Evolutionary conservation across 2,797 vertebrate species (phyloP).

Genomic region (Lutjanus argentimaculatus): DNA sequence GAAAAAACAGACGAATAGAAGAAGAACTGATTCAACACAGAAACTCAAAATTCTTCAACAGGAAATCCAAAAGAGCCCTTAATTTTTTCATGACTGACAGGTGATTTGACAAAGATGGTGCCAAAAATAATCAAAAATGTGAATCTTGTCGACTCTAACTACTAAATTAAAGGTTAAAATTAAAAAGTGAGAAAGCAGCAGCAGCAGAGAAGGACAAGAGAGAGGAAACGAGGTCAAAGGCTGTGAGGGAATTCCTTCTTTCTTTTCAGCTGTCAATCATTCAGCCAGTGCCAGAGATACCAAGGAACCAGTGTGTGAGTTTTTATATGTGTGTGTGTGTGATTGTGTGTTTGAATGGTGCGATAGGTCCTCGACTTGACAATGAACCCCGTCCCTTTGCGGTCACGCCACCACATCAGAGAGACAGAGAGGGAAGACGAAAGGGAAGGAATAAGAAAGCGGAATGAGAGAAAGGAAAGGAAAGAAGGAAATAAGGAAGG

Average conservation of each 20-base stretch:
- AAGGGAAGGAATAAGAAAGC: constrained; percentile 19
- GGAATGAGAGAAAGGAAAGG: constrained; percentile 22
- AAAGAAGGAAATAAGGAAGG: constrained; percentile 4
- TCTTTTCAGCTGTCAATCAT: constrained; percentile 81
- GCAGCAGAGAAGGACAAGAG: constrained; percentile 28
- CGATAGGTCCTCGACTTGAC: constrained; percentile 74
- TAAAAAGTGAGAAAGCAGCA: constrained; percentile 39
- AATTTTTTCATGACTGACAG: constrained; percentile 12
- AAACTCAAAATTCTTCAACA: neutral
- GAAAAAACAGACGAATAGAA: neutral
- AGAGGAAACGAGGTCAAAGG: constrained; percentile 81
- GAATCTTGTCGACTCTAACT: neutral
- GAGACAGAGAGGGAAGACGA: constrained; percentile 44
- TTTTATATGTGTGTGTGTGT: constrained; percentile 48
- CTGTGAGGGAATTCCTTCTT: constrained; percentile 82
- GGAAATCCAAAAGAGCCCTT: neutral
- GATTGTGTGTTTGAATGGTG: constrained; percentile 70
- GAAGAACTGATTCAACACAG: neutral
- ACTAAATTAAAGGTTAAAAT: constrained; percentile 47
- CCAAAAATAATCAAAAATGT: neutral
- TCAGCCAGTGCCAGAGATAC: constrained; percentile 79
- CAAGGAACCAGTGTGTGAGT: constrained; percentile 70
- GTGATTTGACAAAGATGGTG: neutral
- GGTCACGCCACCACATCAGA: constrained; percentile 79
- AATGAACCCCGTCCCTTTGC: constrained; percentile 79